Base-by-base conservation (phyloP, 2,888 invertebrate genomes). In the Dioctria rufipes region DNA sequence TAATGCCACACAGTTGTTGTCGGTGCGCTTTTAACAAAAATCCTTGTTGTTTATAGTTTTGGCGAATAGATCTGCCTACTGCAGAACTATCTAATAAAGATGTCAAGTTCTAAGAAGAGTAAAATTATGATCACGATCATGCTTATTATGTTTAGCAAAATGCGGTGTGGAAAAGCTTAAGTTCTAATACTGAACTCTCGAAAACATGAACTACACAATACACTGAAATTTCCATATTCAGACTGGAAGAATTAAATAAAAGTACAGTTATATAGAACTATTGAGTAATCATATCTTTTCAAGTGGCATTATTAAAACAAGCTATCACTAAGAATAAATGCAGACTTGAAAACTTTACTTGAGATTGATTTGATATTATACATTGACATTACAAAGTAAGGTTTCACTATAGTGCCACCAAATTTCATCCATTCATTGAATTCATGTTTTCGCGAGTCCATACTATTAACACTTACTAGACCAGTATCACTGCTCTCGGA, bases 371-470 rank as follows among this genome's bases (percentile, higher is more conserved):
- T n/a, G n/a, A n/a, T n/a, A n/a, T n/a, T n/a, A n/a, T n/a, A n/a
- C n/a, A n/a, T n/a, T n/a, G n/a, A n/a, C n/a, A n/a, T n/a, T n/a
- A n/a, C n/a, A n/a, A n/a, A n/a, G n/a, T n/a, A n/a, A n/a, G n/a
- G n/a, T n/a, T n/a, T n/a, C n/a, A n/a, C n/a, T n/a, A n/a, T n/a
- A n/a, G n/a, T n/a, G n/a, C n/a, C n/a, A n/a, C n/a, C n/a, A n/a
- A n/a, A n/a, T 25, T 61, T 13, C 25, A 61, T 61, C 6, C 37
- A 9, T 13, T 8, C 25, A 61, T 11, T 61, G 6, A 61, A 61
- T 4, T n/a, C n/a, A 61, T n/a, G 61, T 61, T 61, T 61, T 61
- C 13, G 61, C 61, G 13, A 5, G 37, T 61, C 13, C 13, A 61
- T 61, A 13, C 25, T 61, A 25, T 61, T 25, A n/a, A 61, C 37